Evolutionary conservation across 2,888 invertebrate genomes (phyloP).

Genomic region (Pherbina coryleti): DNA sequence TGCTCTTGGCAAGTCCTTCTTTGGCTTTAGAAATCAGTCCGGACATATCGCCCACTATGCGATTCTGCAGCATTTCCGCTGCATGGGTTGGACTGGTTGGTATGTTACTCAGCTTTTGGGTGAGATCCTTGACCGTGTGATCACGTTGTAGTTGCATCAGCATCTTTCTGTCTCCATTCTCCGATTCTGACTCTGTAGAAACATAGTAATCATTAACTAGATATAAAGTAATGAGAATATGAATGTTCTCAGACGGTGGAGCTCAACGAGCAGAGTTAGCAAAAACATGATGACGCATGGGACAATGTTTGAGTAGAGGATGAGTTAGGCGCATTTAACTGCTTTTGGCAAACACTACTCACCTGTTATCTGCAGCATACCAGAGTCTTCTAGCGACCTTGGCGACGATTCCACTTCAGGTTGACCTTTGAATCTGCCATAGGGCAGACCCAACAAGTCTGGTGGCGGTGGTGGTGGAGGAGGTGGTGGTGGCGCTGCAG

Average conservation of each 20-base stretch:
- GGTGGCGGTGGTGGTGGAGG: slow-evolving; percentile 63
- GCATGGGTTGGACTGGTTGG: slow-evolving; percentile 71
- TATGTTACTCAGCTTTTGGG: slow-evolving; percentile 85
- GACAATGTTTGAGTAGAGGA: not conserved
- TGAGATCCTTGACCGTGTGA: slow-evolving; percentile 89
- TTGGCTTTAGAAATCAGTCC: slow-evolving; percentile 94
- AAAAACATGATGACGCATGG: slow-evolving; percentile 6
- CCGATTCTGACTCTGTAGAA: slow-evolving; percentile 71
- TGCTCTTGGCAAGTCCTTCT: slow-evolving; percentile 89
- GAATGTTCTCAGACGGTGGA: not conserved
- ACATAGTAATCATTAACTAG: not conserved
- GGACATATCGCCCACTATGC: slow-evolving; percentile 84
- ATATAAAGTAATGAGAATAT: not conserved
- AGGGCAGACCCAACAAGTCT: slow-evolving; percentile 54
- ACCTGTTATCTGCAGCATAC: slow-evolving; percentile 50
- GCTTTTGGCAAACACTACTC: slow-evolving; percentile 37
- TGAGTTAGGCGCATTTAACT: slow-evolving; percentile 10
- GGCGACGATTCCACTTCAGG: slow-evolving; percentile 33
- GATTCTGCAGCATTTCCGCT: slow-evolving; percentile 74
- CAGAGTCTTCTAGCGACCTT: slow-evolving; percentile 39
- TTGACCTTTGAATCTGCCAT: slow-evolving; percentile 44
- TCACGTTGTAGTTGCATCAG: slow-evolving; percentile 82
- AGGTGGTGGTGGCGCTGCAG: slow-evolving; percentile 49
- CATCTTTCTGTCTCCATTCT: slow-evolving; percentile 74
- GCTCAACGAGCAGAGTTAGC: slow-evolving; percentile 7